Evolutionary conservation across 53 echinoderm and acorn worm genomes (phyloP), one percentile per base, ranked within the genome.

Genomic region (Paracentrotus lividus): DNA sequence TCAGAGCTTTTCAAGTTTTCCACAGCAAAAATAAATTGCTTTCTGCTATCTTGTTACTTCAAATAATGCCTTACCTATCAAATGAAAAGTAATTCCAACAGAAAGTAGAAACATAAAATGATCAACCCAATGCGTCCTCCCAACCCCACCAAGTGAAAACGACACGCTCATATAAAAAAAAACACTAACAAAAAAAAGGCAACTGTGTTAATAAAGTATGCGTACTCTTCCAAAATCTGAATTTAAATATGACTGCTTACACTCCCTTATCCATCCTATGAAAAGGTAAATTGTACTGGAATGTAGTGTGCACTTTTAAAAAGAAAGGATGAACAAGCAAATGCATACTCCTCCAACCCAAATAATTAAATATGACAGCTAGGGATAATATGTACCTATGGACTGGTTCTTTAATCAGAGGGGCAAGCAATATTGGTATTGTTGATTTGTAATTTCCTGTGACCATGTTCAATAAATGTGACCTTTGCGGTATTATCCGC

Each of bases 361-460:
- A n/a, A 81, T 45, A 81, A 81, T 47, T 3, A 81, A 81, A 81
- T 47, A 9, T 81, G 81, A 49, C 81, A 81, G 81, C 2, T 81
- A 47, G 24, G 47, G 4, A 81, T 20, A 14, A 21, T 81, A 32
- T 26, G 16, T 3, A 72, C 8, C 36, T 72, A 72, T 6, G 18
- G 31, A 64, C 36, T 72, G 72, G 6, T 38, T 21, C 3, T 20
- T 38, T 77, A 23, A 77, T 43, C 23, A 5, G 44, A 21, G 23
- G 12, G n/a, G 81, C 47, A 47, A 14, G 81, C 81, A 43, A 13
- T 23, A 45, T 47, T 34, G 76, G 44, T 81, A 44, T 13, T 26
- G n/a, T 47, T 81, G 44, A 81, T 81, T 76, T 42, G 76, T 1
- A 42, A 76, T 76, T 38, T 76, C 76, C 76, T 36, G 76, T 21